Evolutionary conservation across 2,797 vertebrate species (phyloP).

Genomic region (Pachyuromys duprasi): DNA sequence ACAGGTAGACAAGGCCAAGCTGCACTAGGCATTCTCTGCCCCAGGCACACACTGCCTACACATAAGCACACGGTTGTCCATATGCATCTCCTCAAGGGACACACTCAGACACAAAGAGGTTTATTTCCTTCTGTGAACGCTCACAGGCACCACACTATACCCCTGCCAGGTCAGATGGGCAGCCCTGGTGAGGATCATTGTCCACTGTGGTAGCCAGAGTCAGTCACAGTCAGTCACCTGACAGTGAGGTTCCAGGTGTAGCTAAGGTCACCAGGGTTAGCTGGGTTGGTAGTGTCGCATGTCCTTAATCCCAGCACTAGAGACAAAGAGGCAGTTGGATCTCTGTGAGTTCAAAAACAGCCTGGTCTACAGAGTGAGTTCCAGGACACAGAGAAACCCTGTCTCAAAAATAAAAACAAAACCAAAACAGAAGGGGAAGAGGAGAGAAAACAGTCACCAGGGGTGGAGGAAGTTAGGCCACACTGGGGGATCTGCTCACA

Average conservation of each 20-base stretch:
- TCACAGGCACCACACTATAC: slow-evolving; percentile 8
- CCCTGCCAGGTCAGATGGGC: neutral
- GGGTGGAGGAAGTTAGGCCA: neutral
- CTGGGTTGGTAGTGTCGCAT: neutral
- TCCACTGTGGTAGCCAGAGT: neutral
- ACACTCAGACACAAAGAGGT: neutral
- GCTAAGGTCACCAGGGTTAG: neutral
- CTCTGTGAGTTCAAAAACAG: neutral
- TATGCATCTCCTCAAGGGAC: neutral
- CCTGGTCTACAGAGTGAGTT: neutral
- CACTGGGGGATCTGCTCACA: neutral
- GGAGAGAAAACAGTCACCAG: neutral
- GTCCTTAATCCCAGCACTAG: neutral
- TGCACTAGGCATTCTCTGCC: neutral
- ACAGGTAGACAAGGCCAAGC: neutral
- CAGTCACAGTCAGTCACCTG: slow-evolving; percentile 11
- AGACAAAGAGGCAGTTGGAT: neutral
- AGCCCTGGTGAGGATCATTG: neutral
- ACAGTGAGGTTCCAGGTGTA: neutral
- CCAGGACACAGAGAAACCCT: neutral
- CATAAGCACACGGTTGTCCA: neutral
- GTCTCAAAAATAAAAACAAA: neutral
- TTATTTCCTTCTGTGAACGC: neutral
- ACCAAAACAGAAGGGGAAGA: neutral
- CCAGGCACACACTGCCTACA: neutral